Conservation (phyloP, 2,888 invertebrate species). For the Ommatoiulus sabulosus region DNA sequence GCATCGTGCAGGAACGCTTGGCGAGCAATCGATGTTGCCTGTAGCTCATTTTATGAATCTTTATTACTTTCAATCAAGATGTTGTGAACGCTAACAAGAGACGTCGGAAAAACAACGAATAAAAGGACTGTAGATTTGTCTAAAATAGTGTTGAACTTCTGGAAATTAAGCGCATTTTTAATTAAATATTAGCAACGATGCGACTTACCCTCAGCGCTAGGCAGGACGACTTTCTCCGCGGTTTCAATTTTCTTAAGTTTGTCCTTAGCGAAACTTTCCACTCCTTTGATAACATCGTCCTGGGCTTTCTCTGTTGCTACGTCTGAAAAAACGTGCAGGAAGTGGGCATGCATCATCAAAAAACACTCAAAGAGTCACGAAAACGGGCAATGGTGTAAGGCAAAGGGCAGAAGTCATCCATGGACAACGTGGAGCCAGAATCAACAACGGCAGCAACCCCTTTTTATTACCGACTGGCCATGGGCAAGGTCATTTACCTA, state of each 20-base stretch:
- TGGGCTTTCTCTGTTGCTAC: constrained; percentile 87
- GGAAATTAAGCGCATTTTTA: not conserved
- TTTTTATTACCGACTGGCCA: not conserved
- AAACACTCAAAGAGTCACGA: constrained; percentile 62
- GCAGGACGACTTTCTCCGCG: constrained; percentile 91
- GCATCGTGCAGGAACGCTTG: not conserved
- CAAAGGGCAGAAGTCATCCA: not conserved
- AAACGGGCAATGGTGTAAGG: not conserved
- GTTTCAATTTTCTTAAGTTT: constrained; percentile 92
- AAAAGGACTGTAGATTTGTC: not conserved
- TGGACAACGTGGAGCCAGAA: not conserved
- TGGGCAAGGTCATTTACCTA: not conserved
- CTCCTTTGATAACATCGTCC: constrained; percentile 82
- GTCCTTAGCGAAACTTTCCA: constrained; percentile 85
- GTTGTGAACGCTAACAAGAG: not conserved
- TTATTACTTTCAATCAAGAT: not conserved
- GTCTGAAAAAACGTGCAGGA: constrained; percentile 72
- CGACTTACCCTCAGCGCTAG: constrained; percentile 87
- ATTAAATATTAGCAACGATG: not conserved
- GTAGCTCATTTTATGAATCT: not conserved
- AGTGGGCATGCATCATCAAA: constrained; percentile 32
- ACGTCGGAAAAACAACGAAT: not conserved
- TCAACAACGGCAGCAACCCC: not conserved
- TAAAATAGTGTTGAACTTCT: not conserved
- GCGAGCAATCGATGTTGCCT: not conserved